Base-by-base conservation (phyloP, 2,888 invertebrate genomes). In the Patella ulyssiponensis region DNA sequence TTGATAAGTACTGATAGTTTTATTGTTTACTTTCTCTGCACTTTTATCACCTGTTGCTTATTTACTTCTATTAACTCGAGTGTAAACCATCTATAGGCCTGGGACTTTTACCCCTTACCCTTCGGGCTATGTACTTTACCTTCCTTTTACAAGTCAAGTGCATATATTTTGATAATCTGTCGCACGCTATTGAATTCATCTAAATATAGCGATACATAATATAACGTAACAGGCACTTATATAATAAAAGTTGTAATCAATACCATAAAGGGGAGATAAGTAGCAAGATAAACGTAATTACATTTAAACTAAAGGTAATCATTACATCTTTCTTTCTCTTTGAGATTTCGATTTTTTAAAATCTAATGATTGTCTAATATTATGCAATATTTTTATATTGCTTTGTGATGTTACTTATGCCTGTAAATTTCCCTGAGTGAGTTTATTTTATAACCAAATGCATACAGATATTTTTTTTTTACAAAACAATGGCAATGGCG, bases 151-250 rank as follows among this genome's bases (percentile, higher is more conserved):
- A 64, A 64, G 20, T 64, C 64, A 23, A 64, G 20, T 23, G 23
- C 64, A 23, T 64, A 14, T 64, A 64, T 64, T 64, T 20, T 64
- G 64, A 64, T 64, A 64, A 64, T 64, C 20, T 23, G 20, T 64
- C 23, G 20, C 20, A 64, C 64, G 9, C 44, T 23, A 64, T 64
- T 64, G 23, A 64, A 64, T 64, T 23, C 20, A 0, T 23, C 64
- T 64, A 23, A 64, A 64, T 64, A 23, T 20, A 23, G 64, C 11
- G 64, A 23, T 20, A 64, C 23, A 23, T 64, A 64, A 64, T 64
- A 64, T 64, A 15, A 64, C 64, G 64, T 64, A 20, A 64, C 23
- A 64, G 20, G 23, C 23, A 64, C 64, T 64, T 64, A 64, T 20
- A 64, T 64, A 64, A 64, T 20, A 14, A 23, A 64, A 23, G 64